Conservation (phyloP, 1,140 invertebrate genomes). For the Zaprionus davidi region DNA sequence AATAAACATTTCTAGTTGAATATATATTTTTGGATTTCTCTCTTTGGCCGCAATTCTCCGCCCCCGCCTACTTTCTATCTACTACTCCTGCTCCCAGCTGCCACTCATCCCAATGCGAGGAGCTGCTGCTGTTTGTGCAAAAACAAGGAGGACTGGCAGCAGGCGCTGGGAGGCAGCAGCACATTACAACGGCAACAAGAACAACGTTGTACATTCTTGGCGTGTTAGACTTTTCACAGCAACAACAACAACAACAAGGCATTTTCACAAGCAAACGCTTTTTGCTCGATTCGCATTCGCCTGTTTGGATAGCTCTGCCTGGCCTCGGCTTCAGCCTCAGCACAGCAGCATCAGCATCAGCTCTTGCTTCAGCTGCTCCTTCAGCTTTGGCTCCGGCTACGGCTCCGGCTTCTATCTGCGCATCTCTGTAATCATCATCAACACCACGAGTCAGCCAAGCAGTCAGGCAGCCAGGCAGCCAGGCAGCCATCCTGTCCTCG, state of each 20-base stretch:
- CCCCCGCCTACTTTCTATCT: not conserved
- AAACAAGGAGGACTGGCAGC: conserved; percentile 56
- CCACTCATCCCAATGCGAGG: conserved; percentile 15
- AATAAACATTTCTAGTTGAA: conserved; percentile 78
- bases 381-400: conserved; percentile 48
- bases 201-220: conserved; percentile 73
- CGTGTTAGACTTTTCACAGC: conserved; percentile 74
- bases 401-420: conserved; percentile 73
- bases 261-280: conserved; percentile 52
- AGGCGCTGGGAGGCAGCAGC: conserved; percentile 37
- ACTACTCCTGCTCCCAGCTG: conserved; percentile 16
- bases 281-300: conserved; percentile 58
- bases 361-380: conserved; percentile 39
- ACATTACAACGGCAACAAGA: conserved; percentile 67
- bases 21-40: conserved; percentile 68
- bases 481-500: conserved; percentile 78
- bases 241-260: conserved; percentile 53
- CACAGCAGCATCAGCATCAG: conserved; percentile 10
- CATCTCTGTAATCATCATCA: conserved; percentile 82
- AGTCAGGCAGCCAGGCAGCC: conserved; percentile 55
- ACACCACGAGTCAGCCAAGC: conserved; percentile 70
- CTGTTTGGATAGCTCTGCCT: conserved; percentile 55
- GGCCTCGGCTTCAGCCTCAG: conserved; percentile 23
- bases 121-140: conserved; percentile 65
- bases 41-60: not conserved